A percentile compares a stretch with the other conserved stretches of the same genome.
phyloP scores from a whole-genome alignment of 2,113 vertebrate genomes.

The Eulacestoma nigropectus region DNA sequence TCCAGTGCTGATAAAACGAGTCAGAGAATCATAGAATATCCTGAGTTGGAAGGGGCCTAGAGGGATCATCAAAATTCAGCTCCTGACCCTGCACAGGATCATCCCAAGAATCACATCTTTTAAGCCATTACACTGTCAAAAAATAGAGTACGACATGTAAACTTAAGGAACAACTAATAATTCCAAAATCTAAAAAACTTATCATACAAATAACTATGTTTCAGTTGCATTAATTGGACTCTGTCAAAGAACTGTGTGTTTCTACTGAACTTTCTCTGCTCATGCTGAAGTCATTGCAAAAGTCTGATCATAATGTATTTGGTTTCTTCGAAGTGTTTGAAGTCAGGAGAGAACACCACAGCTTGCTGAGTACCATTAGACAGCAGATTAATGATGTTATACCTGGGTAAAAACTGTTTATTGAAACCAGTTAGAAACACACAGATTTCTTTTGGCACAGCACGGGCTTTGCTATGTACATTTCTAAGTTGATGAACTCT shows the following conservation, averaged over 20 bases:
- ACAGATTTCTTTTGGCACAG: neutral
- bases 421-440: neutral
- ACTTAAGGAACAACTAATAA: neutral
- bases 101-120: neutral
- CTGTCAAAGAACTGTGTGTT: neutral
- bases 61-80: neutral
- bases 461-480: neutral
- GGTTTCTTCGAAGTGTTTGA: neutral
- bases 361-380: neutral
- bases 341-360: neutral
- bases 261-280: neutral
- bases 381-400: neutral
- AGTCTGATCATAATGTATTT: neutral
- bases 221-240: neutral
- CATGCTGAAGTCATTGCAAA: neutral
- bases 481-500: neutral
- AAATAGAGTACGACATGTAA: neutral
- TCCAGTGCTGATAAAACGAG: rapidly evolving
- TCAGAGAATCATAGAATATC: neutral
- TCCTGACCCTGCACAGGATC: neutral
- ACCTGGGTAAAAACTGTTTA: neutral
- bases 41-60: neutral
- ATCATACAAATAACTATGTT: neutral
- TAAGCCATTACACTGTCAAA: neutral
- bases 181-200: neutral